Percentiles rank a stretch among this genome's conserved stretches.
phyloP scores from a whole-genome alignment of 2,113 vertebrate genomes.

The Hemibagrus wyckioides region DNA sequence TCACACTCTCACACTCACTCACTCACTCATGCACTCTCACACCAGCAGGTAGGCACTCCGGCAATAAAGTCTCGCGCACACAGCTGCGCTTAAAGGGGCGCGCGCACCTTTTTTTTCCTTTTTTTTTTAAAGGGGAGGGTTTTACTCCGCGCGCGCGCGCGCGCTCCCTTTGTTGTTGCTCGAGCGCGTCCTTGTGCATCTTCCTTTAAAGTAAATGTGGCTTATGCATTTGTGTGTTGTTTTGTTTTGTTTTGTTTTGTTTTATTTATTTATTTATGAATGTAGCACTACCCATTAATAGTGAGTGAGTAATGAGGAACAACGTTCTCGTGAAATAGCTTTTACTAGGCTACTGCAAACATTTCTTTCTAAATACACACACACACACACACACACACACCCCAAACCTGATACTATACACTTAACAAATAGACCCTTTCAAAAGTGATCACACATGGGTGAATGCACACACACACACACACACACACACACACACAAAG shows the following conservation, averaged over 20 bases:
- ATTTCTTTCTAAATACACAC: neutral
- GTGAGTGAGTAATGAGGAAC: neutral
- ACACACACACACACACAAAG: no score
- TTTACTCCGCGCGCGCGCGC: conserved; percentile 38
- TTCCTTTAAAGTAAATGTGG: neutral
- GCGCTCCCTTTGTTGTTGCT: conserved; percentile 51
- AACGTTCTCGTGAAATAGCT: neutral
- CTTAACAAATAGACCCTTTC: neutral
- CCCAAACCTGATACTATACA: neutral
- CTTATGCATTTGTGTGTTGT: no score
- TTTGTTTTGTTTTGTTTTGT: neutral
- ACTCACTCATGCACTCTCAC: neutral
- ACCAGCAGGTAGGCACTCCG: conserved; percentile 25
- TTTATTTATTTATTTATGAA: neutral
- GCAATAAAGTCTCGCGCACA: conserved; percentile 22
- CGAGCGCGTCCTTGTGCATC: conserved; percentile 21
- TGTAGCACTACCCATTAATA: neutral
- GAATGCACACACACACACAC: no score
- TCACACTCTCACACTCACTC: neutral
- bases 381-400: no score
- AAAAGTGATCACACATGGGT: neutral
- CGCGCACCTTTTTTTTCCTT: conserved; percentile 40
- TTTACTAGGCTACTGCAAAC: neutral
- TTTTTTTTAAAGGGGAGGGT: conserved; percentile 66
- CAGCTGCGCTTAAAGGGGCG: conserved; percentile 70